These are phyloP conservation scores for Drosophila malerkotliana DNA, from an alignment of 1,140 invertebrate species.

Conservation along the genomic window DNA sequence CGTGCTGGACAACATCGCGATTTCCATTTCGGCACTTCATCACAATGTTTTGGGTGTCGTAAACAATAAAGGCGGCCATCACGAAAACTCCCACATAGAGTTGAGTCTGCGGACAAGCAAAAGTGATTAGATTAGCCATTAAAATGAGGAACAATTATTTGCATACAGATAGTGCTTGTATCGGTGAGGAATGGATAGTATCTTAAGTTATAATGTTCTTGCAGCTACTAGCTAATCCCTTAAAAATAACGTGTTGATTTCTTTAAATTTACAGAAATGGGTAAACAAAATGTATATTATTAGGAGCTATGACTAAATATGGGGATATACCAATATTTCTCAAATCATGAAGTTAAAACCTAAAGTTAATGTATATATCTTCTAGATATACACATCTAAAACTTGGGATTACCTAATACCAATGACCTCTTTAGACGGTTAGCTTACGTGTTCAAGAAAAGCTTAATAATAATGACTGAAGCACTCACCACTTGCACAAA, in stretches of 20 bases:
- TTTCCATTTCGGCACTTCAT: constrained; percentile 95
- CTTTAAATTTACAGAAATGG: too few species aligned
- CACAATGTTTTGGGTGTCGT: constrained; percentile 97
- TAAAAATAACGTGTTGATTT: too few species aligned
- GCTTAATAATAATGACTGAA: not conserved
- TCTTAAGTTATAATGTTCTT: too few species aligned
- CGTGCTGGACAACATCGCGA: constrained; percentile 96
- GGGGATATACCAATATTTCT: too few species aligned
- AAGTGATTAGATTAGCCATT: constrained; percentile 8
- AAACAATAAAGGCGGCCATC: constrained; percentile 97
- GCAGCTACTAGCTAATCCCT: too few species aligned
- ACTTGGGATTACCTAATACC: too few species aligned
- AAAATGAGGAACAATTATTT: not conserved
- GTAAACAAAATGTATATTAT: too few species aligned
- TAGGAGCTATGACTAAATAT: too few species aligned
- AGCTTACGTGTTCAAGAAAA: not conserved
- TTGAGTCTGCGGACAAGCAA: constrained; percentile 86
- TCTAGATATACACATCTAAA: too few species aligned
- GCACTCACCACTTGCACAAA: constrained; percentile 91
- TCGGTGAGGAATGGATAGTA: too few species aligned
- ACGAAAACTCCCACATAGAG: constrained; percentile 94
- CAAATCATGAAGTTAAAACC: too few species aligned
- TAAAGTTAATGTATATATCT: too few species aligned
- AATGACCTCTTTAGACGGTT: not conserved
- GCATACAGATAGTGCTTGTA: not conserved